Evolutionary conservation across 2,888 invertebrate species (phyloP).

Genomic region (Macrophya annulata): DNA sequence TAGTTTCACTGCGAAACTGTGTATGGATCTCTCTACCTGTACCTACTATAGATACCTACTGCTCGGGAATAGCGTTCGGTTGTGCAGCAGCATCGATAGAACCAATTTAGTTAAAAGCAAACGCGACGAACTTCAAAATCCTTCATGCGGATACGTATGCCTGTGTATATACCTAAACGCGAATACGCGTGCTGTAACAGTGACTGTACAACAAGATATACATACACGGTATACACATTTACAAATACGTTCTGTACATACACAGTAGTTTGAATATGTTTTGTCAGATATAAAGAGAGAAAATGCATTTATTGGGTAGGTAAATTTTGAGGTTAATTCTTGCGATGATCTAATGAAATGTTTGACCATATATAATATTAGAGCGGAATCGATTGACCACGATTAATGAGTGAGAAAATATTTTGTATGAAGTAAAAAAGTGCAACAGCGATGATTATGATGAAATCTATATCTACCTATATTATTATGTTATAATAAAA

Average conservation of each 20-base stretch:
- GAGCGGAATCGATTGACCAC: not conserved
- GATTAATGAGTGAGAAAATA: not conserved
- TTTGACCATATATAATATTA: no score
- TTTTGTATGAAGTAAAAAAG: not conserved
- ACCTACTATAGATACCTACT: no score
- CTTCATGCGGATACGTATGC: not conserved
- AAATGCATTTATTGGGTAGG: no score
- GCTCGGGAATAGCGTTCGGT: not conserved
- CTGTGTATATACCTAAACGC: not conserved
- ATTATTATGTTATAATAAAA: constrained; percentile 18
- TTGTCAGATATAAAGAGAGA: no score
- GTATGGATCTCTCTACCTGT: no score
- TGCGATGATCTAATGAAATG: no score
- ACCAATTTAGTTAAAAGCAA: constrained; percentile 42
- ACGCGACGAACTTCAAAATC: constrained; percentile 41
- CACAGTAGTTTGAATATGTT: no score
- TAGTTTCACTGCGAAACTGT: constrained; percentile 36
- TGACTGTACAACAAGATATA: not conserved
- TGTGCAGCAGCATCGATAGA: constrained; percentile 14
- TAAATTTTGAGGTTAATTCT: no score
- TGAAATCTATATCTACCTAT: not conserved
- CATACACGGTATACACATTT: no score
- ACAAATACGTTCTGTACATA: no score
- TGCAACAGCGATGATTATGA: not conserved
- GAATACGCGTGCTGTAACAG: not conserved